phyloP scores from a whole-genome alignment of 1,140 invertebrate species.

The Drosophila sulfurigaster region DNA sequence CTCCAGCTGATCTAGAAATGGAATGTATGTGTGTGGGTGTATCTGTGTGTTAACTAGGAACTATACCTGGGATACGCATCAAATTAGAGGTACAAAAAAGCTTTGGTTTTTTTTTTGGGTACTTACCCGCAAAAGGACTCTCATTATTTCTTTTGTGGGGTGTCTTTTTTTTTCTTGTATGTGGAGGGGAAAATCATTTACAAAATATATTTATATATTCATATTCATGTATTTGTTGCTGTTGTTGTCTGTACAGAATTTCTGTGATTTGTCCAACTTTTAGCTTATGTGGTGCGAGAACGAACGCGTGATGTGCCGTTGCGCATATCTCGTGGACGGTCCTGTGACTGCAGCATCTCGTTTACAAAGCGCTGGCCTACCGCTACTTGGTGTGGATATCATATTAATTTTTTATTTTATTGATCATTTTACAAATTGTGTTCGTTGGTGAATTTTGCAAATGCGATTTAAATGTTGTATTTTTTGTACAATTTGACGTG shows the following conservation, averaged over 20 bases:
- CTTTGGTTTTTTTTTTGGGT: background rate
- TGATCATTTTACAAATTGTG: conserved; percentile 29
- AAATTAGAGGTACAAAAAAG: conserved; percentile 18
- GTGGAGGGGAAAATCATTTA: conserved; percentile 67
- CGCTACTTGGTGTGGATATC: conserved; percentile 69
- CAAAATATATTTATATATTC: conserved; percentile 69
- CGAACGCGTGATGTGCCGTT: conserved; percentile 75
- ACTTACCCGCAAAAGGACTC: conserved; percentile 59
- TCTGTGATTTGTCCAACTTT: conserved; percentile 57
- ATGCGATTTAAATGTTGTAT: conserved; percentile 46
- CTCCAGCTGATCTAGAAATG: conserved; percentile 2
- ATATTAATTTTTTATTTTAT: conserved; percentile 26
- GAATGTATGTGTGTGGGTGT: background rate
- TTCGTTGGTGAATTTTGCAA: conserved; percentile 45
- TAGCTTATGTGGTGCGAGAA: conserved; percentile 81
- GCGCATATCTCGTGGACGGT: conserved; percentile 80
- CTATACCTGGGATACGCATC: conserved; percentile 40
- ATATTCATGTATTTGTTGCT: conserved; percentile 24
- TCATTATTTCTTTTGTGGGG: conserved; percentile 10
- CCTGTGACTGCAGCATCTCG: conserved; percentile 84
- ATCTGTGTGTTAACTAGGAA: background rate
- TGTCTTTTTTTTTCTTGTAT: conserved; percentile 29
- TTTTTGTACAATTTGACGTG: conserved; percentile 34
- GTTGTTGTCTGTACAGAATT: conserved; percentile 20
- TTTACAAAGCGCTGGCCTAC: conserved; percentile 85